Evolutionary conservation across 1,140 invertebrate genomes (phyloP).

Genomic region (Leptopilina clavipes): DNA sequence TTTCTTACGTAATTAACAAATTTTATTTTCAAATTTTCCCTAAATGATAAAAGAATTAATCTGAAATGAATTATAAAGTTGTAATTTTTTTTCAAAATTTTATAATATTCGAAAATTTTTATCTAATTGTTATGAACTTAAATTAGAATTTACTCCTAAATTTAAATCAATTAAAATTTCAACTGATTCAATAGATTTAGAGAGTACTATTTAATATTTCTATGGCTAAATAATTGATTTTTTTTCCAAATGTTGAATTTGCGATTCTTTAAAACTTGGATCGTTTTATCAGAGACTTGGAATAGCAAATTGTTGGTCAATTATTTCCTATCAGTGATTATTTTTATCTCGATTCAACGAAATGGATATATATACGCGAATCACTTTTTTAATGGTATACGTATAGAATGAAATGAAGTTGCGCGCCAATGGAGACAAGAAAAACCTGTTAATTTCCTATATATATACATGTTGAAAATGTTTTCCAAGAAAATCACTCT

Average conservation of each 20-base stretch:
- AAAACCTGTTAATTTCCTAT: constrained; percentile 31
- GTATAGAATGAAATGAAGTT: constrained; percentile 10
- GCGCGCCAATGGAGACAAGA: constrained; percentile 1
- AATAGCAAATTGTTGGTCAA: background rate
- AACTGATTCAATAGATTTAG: too few relatives aligned
- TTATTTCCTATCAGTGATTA: constrained; percentile 15
- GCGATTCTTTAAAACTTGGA: background rate
- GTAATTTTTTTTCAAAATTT: background rate
- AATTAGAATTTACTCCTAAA: too few relatives aligned
- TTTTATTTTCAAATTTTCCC: too few relatives aligned
- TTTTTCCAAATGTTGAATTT: too few relatives aligned
- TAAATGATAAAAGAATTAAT: too few relatives aligned
- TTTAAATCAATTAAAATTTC: too few relatives aligned
- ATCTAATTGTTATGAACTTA: too few relatives aligned
- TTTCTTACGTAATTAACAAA: background rate
- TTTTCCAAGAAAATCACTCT: constrained; percentile 26
- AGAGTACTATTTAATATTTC: too few relatives aligned
- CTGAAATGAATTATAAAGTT: too few relatives aligned
- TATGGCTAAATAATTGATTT: too few relatives aligned
- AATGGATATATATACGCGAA: constrained; percentile 11
- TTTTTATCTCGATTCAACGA: constrained; percentile 25
- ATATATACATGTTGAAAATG: background rate
- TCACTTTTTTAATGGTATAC: constrained; percentile 13
- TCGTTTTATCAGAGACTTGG: background rate
- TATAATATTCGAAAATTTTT: too few relatives aligned